Evolutionary conservation across 2,797 vertebrate species (phyloP), one percentile per base, ranked within the genome.

Genomic region (Anguilla obscura): DNA sequence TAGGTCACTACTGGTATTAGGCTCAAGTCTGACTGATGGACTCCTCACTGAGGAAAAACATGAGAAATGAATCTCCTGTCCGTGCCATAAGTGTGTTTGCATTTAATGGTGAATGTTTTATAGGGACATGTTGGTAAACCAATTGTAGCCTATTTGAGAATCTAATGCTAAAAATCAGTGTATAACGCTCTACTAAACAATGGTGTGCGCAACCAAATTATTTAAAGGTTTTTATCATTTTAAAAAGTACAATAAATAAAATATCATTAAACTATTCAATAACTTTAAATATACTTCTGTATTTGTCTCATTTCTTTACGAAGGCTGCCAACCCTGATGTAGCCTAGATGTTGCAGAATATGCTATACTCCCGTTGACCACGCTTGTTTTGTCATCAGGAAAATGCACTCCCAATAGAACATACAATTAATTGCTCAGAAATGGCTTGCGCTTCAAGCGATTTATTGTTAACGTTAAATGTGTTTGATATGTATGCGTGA

Each of bases 401-500:
- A 97, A 97, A 96, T 96, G 95, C 96, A 95, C 96, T 97, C 94
- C 93, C 96, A 92, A 93, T 93, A 94, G 89, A 94, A 92, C 88
- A 69, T 89, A 96, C 95, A 96, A 96, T 94, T 93, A 95, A 94
- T 95, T 96, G 92, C 93, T 93, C 92, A 50, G 85, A 89, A 88
- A 52, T 82, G 90, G 88, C 84, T 86, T 87, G 90, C 93, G 86
- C 89, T 90, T 92, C 89, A 88, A 50, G 87, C 86, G 87, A 58
- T 92, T 94, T 90, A 88, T 91, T 90, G 89, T 90, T 89, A 90
- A 90, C 90, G 82, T 74, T 93, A 89, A 40, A 56, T 80, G 88
- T 90, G 86, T 86, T 88, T 88, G 86, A 90, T 87, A 89, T 89
- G 4, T 54, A 88, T 89, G 84, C 88, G 80, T 71, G 91, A 74